These are phyloP conservation scores for Macrosiphum euphorbiae DNA, from an alignment of 2,888 invertebrate species.

Conservation along the genomic window DNA sequence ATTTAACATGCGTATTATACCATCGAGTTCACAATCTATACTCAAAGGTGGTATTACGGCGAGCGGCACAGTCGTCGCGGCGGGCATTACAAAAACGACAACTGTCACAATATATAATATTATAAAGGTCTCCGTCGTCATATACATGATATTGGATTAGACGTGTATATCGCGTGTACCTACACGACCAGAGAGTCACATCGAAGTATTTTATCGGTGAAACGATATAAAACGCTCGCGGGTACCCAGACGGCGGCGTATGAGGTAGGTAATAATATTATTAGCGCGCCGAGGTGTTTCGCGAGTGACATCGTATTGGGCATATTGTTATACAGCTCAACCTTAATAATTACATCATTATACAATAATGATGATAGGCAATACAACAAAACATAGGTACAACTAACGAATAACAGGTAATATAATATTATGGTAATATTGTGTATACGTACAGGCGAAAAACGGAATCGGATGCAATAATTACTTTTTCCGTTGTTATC, in stretches of 20 bases:
- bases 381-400: not conserved
- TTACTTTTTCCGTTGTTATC: slow-evolving; percentile 18
- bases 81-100: not conserved
- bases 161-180: not conserved
- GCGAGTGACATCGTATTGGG: not conserved
- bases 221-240: not conserved
- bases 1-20: not conserved
- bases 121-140: not conserved
- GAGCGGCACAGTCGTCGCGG: not conserved
- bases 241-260: too few species aligned
- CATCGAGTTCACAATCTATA: too few species aligned
- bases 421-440: not conserved
- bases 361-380: too few species aligned
- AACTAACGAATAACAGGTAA: not conserved
- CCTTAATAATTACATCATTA: not conserved
- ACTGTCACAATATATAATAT: not conserved
- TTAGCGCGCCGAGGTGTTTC: not conserved
- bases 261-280: not conserved
- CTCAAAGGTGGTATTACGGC: not conserved
- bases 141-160: not conserved
- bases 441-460: not conserved
- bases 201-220: not conserved
- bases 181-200: not conserved
- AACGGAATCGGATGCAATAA: slow-evolving; percentile 10
- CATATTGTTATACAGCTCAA: not conserved